Base-by-base conservation (phyloP, 2,113 vertebrate species). In the Triplophysa tibetana region DNA sequence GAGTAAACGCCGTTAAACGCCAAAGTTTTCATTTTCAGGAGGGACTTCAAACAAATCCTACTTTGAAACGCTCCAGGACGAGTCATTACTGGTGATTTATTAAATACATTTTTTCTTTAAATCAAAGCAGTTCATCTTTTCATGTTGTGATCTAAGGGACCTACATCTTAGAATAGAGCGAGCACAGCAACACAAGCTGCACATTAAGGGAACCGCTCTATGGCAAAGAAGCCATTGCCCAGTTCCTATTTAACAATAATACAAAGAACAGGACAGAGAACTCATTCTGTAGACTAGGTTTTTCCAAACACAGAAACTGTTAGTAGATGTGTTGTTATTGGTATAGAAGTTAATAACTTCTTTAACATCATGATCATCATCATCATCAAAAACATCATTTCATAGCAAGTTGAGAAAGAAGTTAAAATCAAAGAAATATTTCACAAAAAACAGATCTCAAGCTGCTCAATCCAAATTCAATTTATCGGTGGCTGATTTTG, bases 151-250 rank as follows among this genome's bases (percentile, higher is more conserved):
- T 60, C 70, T 60, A 60, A 60, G 54, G 29, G n/a, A 60, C 13
- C 12, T 26, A 78, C 14, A 19, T 58, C 13, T 2, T 33, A 52
- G 6, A 1, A 10, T 13, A 41, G 11, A 8, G 61, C 64, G 17
- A 68, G 41, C 65, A 78, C 43, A 23, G 7, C 23, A 78, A 78
- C 77, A 69, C 6, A 23, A 45, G 41, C 65, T 3, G 4, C 11
- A 68, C 63, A 24, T 43, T 29, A 70, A 8, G 23, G 3, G 33
- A 73, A n/a, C 12, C 58, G 38, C 29, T 26, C n/a, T 17, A 48
- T 6, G 29, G 17, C 23, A 48, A 29, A 38, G 10, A 68, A 19
- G 21, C 17, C 8, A 33, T 11, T 45, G 24, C 64, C 24, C 43
- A 54, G 48, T 13, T 21, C 10, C 33, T 60, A 38, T 12, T 11